Evolutionary conservation across 2,797 vertebrate genomes (phyloP), one percentile per base, ranked within the genome.

Genomic region (Ciconia nigra): DNA sequence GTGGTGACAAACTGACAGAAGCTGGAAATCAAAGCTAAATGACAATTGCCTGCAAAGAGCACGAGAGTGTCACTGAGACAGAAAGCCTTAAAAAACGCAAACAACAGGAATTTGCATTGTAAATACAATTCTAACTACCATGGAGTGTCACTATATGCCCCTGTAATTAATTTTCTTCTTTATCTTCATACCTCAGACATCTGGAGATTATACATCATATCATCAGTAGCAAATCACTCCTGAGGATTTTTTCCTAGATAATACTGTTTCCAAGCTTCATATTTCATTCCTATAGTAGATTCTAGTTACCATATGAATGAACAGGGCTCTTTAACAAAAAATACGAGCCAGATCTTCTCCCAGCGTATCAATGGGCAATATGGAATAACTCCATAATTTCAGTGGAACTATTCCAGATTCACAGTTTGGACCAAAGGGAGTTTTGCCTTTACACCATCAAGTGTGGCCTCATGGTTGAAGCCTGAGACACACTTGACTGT

Each of bases 121-220:
- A 95, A 91, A 92, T 85, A 89, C 12, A 59, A 55, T 62, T 85
- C 65, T 91, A 70, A 95, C 85, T 84, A 33, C 39, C 70, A 35
- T 15, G 29, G 24, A 91, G 47, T 58, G 44, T 55, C 77, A 82
- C 49, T 93, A n/a, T 62, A 7, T 88, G 63, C 72, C 95, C 95
- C 96, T 91, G 31, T 90, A 96, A 98, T 98, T 97, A 97, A 96
- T 95, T 97, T 96, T 94, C 49, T 80, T 92, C 92, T 95, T 92
- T 95, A 94, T 94, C 96, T 97, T 90, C 93, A 92, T 85, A 84
- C 91, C 93, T 97, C 94, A 89, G 92, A 96, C 93, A 96, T 81
- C 92, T 87, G 74, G 92, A 97, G 87, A 97, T 96, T 89, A 95
- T 3, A 71, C 67, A 89, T 88, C 91, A 83, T 73, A 95, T n/a